Base-by-base conservation (phyloP, 2,113 vertebrate species). In the Myiozetetes cayanensis region DNA sequence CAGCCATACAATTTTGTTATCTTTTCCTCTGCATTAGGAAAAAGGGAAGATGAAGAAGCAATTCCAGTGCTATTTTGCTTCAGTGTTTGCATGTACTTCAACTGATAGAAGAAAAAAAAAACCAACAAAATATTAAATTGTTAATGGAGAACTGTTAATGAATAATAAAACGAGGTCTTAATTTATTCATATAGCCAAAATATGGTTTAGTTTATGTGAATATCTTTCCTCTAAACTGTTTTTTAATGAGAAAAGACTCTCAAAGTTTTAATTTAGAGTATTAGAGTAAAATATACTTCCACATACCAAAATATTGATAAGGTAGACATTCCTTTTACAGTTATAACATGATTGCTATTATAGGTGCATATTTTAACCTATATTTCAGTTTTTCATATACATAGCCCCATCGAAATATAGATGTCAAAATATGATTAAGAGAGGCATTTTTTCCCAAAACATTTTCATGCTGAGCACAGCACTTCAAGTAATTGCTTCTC, bases 371-470 rank as follows among this genome's bases (percentile, higher is more conserved):
- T 8, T 86, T 88, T 44, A 89, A 85, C 52, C 75, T 88, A 59
- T 28, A 93, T 90, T 86, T 90, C 86, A 93, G 35, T 63, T 88
- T 89, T 90, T 88, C 33, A 44, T 80, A 77, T 41, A 74, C 21
- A 90, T 96, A 95, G 39, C 16, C 21, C 30, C 41, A 75, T 93
- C 61, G 71, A 93, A 97, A 93, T 88, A 93, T 67, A 84, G 82
- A 95, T 93, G 83, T 95, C 96, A 96, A 96, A 96, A 95, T 93
- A 93, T 72, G 95, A 96, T 94, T 94, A 84, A 95, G 79, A 96
- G 79, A 90, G 35, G 35, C 27, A 86, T 85, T 94, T 92, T 93
- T 81, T 22, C n/a, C 59, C 90, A 6, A 94, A 94, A 96, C 49
- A 90, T 96, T 89, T 94, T 93, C 95, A 78, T 88, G 94, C 95